Evolutionary conservation across 2,113 vertebrate genomes (phyloP).

Genomic region (Etheostoma cragini): DNA sequence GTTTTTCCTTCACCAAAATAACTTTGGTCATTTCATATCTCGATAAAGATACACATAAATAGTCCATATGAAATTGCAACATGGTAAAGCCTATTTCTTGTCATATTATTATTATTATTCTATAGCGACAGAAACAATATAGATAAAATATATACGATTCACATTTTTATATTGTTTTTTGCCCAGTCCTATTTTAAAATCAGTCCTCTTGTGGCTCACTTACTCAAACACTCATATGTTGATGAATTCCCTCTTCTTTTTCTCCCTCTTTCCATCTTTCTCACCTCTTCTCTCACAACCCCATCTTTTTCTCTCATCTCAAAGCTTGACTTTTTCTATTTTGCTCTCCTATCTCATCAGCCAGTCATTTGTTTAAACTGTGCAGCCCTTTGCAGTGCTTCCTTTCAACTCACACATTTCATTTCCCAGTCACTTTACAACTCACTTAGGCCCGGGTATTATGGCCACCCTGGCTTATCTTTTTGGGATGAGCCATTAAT

Average conservation of each 20-base stretch:
- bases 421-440: constrained; percentile 44
- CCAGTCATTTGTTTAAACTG: constrained; percentile 31
- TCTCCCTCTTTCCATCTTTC: constrained; percentile 26
- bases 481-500: constrained; percentile 41
- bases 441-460: constrained; percentile 38
- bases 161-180: too few species aligned
- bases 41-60: too few species aligned
- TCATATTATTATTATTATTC: too few species aligned
- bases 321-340: background rate
- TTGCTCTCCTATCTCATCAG: constrained; percentile 16
- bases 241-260: constrained; percentile 28
- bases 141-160: too few species aligned
- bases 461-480: constrained; percentile 37
- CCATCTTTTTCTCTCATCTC: background rate
- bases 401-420: constrained; percentile 42
- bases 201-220: background rate
- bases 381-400: constrained; percentile 7
- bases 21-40: too few species aligned
- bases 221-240: constrained; percentile 22
- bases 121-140: too few species aligned
- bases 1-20: too few species aligned
- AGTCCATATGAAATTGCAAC: too few species aligned
- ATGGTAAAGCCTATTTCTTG: too few species aligned
- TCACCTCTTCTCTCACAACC: constrained; percentile 4
- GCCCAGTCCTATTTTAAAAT: background rate